phyloP scores from a whole-genome alignment of 2,888 invertebrate species.

The Odontomyia ornata region DNA sequence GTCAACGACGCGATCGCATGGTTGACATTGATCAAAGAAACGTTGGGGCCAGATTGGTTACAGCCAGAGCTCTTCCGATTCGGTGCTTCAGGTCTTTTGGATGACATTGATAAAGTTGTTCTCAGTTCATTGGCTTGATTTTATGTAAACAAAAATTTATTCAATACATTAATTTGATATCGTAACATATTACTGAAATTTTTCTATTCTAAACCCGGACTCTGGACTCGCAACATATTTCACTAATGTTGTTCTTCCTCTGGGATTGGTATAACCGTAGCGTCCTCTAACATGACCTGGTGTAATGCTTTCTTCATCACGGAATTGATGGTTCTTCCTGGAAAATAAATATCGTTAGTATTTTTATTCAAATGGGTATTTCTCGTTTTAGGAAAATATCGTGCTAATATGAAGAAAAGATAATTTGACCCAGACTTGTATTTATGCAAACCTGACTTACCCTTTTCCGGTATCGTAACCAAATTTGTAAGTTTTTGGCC shows the following conservation, averaged over 20 bases:
- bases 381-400: no score
- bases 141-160: constrained; percentile 55
- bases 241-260: constrained; percentile 78
- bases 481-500: constrained; percentile 84
- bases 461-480: constrained; percentile 86
- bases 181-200: constrained; percentile 52
- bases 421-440: no score
- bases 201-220: constrained; percentile 73
- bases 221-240: constrained; percentile 79
- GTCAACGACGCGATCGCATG: constrained; percentile 86
- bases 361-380: no score
- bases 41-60: constrained; percentile 89
- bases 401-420: no score
- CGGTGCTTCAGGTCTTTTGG: constrained; percentile 91
- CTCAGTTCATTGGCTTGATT: constrained; percentile 5
- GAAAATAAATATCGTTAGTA: constrained; percentile 58
- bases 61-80: constrained; percentile 84
- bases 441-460: no score
- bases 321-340: constrained; percentile 82
- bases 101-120: constrained; percentile 72
- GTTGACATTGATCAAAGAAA: constrained; percentile 83
- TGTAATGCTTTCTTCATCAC: constrained; percentile 80
- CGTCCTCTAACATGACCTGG: constrained; percentile 81
- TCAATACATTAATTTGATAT: constrained; percentile 56
- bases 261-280: constrained; percentile 81